These are phyloP conservation scores for Plutella xylostella DNA, from an alignment of 2,888 invertebrate genomes.

Conservation along the genomic window DNA sequence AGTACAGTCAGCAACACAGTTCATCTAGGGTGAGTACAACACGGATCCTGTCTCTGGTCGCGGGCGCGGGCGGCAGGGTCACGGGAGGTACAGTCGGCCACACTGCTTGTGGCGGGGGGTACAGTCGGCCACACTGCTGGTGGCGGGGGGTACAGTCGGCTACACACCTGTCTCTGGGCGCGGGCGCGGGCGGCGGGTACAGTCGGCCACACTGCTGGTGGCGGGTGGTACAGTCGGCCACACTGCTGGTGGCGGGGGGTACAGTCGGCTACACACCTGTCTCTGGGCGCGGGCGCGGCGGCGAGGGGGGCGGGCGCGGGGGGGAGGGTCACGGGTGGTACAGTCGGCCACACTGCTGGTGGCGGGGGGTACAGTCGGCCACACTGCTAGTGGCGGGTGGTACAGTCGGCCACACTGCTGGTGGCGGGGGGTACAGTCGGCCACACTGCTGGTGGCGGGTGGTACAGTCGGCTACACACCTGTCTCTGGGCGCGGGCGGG, in stretches of 20 bases:
- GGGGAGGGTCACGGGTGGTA: background rate
- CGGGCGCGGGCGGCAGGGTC: too few species aligned
- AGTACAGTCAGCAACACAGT: too few species aligned
- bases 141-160: too few species aligned
- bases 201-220: background rate
- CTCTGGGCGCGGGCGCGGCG: slow-evolving; percentile 27
- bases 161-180: too few species aligned
- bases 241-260: background rate
- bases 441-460: too few species aligned
- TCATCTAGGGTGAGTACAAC: too few species aligned
- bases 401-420: background rate
- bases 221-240: too few species aligned
- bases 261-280: background rate
- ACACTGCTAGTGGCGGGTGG: too few species aligned
- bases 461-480: background rate
- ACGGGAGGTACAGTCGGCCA: background rate
- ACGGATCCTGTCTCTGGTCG: too few species aligned
- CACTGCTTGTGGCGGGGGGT: slow-evolving; percentile 1
- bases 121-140: too few species aligned
- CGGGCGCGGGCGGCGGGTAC: background rate
- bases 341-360: background rate
- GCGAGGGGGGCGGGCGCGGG: background rate
- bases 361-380: too few species aligned
- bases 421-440: too few species aligned
- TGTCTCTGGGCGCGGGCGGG: slow-evolving; percentile 27